Evolutionary conservation across 2,113 vertebrate species (phyloP).

Genomic region (Procavia capensis): DNA sequence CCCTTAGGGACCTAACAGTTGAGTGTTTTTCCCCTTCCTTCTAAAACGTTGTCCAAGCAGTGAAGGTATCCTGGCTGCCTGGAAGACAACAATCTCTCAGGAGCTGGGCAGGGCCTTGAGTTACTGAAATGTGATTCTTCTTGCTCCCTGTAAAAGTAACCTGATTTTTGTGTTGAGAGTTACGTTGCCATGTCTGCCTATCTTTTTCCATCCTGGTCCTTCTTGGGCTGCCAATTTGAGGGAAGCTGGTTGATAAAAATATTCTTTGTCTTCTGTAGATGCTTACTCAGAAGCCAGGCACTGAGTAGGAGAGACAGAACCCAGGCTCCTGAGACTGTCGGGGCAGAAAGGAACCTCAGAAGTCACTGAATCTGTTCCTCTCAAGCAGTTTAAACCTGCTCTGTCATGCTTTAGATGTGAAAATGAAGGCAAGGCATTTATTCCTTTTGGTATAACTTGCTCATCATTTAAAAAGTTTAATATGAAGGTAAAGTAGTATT

Average conservation of each 20-base stretch:
- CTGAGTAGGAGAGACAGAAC: not conserved
- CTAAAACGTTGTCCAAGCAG: not conserved
- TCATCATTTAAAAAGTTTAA: conserved; percentile 55
- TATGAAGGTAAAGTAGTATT: conserved; percentile 44
- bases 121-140: not conserved
- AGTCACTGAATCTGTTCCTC: not conserved
- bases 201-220: not conserved
- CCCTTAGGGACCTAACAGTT: not conserved
- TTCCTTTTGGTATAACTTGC: conserved; percentile 30
- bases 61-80: not conserved
- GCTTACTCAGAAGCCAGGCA: not conserved
- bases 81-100: not conserved
- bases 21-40: conserved; percentile 39
- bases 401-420: conserved; percentile 18
- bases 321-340: not conserved
- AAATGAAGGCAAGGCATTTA: conserved; percentile 49
- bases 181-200: not conserved
- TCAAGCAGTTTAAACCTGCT: not conserved
- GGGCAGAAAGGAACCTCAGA: not conserved
- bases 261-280: conserved; percentile 23
- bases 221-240: not conserved
- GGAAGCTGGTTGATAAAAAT: not conserved
- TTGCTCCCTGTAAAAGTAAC: not conserved
- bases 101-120: not conserved
- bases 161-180: not conserved